phyloP scores from a whole-genome alignment of 2,113 vertebrate genomes.

The Balaenoptera acutorostrata region DNA sequence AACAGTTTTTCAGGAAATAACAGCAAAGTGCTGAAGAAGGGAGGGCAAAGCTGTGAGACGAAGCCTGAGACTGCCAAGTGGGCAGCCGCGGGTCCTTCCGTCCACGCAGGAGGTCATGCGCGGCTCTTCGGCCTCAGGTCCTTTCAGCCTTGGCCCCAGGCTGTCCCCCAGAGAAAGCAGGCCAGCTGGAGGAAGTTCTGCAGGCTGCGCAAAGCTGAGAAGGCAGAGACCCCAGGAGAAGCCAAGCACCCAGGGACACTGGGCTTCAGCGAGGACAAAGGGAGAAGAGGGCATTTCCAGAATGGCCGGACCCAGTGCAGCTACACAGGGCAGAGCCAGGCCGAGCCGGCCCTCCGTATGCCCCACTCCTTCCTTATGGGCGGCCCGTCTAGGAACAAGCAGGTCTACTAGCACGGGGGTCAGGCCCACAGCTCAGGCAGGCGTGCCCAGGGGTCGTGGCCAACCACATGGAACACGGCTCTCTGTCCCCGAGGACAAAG shows the following conservation, averaged over 20 bases:
- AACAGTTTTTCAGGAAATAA: neutral
- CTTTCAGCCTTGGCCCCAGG: neutral
- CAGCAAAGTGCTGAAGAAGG: neutral
- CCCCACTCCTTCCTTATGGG: fast-evolving
- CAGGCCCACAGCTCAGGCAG: neutral
- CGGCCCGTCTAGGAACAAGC: no score
- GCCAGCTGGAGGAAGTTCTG: neutral
- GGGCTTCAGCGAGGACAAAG: neutral
- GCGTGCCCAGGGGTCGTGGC: fast-evolving
- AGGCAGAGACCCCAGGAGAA: neutral
- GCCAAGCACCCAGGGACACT: neutral
- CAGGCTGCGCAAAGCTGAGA: neutral
- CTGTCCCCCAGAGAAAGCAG: neutral
- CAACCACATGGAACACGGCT: neutral
- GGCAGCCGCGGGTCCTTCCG: neutral
- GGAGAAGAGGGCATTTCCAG: neutral
- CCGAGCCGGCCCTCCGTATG: neutral
- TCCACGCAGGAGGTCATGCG: neutral
- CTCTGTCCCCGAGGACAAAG: neutral
- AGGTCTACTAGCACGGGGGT: fast-evolving
- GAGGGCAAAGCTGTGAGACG: neutral
- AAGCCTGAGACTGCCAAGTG: neutral
- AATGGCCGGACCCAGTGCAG: neutral
- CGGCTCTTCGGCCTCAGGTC: neutral
- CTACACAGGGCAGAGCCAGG: neutral